Evolutionary conservation across 2,797 vertebrate genomes (phyloP).

Genomic region (Myripristis murdjan): DNA sequence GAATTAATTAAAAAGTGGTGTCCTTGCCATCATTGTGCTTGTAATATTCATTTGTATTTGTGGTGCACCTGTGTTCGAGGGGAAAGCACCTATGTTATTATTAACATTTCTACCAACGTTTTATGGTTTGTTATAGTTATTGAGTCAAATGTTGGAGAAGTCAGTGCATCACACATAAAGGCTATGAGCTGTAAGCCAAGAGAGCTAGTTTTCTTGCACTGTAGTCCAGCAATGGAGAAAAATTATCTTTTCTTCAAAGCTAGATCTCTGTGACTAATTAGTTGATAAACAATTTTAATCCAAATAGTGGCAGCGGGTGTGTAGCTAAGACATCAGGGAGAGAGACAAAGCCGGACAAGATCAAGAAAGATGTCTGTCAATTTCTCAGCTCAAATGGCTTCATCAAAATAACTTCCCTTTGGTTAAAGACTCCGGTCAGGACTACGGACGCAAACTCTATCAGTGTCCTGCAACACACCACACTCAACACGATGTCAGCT

Average conservation of each 20-base stretch:
- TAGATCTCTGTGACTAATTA: constrained; percentile 39
- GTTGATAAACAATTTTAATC: constrained; percentile 49
- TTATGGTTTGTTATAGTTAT: neutral
- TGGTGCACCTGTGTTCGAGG: constrained; percentile 1
- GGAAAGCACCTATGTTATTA: constrained; percentile 8
- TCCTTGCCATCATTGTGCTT: constrained; percentile 38
- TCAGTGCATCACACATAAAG: constrained; percentile 21
- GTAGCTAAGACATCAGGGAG: constrained; percentile 44
- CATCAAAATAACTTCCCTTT: constrained; percentile 10
- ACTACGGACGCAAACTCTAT: constrained; percentile 4
- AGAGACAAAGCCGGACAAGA: constrained; percentile 25
- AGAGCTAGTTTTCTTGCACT: neutral
- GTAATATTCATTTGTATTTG: constrained; percentile 18
- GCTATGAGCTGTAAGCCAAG: constrained; percentile 26
- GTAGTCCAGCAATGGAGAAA: no score
- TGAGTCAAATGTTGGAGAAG: constrained; percentile 14
- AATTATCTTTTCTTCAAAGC: neutral
- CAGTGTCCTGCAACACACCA: constrained; percentile 14
- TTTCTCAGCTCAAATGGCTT: constrained; percentile 56
- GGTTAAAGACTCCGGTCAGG: neutral
- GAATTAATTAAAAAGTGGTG: neutral
- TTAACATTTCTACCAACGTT: constrained; percentile 8
- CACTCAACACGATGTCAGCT: constrained; percentile 24
- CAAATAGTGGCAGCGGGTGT: constrained; percentile 56
- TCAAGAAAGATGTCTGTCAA: constrained; percentile 46